A percentile compares a stretch with the other conserved stretches of the same genome.
These are phyloP conservation scores for Hoplodrina ambigua DNA, from an alignment of 2,888 invertebrate species.

Conservation along the genomic window DNA sequence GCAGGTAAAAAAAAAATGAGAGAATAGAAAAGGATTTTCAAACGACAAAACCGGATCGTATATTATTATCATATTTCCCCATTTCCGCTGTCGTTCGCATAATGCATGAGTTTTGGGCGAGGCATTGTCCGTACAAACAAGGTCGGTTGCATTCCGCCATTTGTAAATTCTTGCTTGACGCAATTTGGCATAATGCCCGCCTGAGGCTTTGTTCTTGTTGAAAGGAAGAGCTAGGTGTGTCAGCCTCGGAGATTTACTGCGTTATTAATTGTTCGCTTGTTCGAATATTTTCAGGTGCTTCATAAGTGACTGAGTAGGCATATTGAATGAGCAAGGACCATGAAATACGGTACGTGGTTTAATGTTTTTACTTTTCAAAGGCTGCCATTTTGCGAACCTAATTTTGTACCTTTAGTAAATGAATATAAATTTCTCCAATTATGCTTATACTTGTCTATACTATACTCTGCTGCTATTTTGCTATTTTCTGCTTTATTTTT, in stretches of 20 bases:
- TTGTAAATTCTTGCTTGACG: constrained; percentile 76
- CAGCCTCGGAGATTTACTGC: constrained; percentile 66
- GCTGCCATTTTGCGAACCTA: background rate
- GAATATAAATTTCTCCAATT: background rate
- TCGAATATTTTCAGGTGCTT: constrained; percentile 32
- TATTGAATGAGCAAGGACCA: background rate
- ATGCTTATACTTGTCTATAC: no score
- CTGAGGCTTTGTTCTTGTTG: constrained; percentile 69
- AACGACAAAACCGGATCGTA: constrained; percentile 27
- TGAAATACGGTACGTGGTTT: background rate
- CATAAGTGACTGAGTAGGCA: background rate
- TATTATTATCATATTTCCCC: constrained; percentile 65
- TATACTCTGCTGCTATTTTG: no score
- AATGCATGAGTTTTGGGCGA: constrained; percentile 68
- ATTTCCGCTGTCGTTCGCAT: constrained; percentile 66
- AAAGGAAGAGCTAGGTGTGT: constrained; percentile 66
- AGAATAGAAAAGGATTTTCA: constrained; percentile 16
- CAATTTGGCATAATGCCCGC: constrained; percentile 81
- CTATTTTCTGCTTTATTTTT: no score
- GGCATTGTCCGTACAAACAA: constrained; percentile 70
- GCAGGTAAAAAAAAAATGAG: constrained; percentile 19
- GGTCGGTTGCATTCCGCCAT: constrained; percentile 70
- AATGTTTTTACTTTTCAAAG: background rate
- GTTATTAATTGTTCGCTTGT: constrained; percentile 34
- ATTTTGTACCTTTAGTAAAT: background rate